These are phyloP conservation scores for Boloria selene DNA, from an alignment of 2,888 invertebrate species.

Conservation along the genomic window DNA sequence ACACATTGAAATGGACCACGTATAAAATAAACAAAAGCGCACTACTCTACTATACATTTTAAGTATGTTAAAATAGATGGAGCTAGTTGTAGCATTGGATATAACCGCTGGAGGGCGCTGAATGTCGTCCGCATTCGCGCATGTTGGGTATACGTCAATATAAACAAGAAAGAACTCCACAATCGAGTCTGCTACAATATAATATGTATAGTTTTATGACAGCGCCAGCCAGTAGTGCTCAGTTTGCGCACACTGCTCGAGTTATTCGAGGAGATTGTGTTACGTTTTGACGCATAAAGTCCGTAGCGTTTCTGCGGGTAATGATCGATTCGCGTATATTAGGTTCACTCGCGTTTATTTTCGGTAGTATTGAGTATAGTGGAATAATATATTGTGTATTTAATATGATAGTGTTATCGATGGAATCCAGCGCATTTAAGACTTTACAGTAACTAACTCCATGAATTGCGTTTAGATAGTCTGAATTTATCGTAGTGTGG, in stretches of 20 bases:
- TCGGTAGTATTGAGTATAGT: slow-evolving; percentile 48
- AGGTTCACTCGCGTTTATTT: slow-evolving; percentile 48
- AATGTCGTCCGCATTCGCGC: slow-evolving; percentile 55
- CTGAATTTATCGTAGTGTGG: slow-evolving; percentile 48
- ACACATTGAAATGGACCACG: no score
- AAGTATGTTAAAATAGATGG: slow-evolving; percentile 44
- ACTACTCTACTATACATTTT: slow-evolving; percentile 1
- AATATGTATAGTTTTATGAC: slow-evolving; percentile 64
- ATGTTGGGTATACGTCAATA: slow-evolving; percentile 73
- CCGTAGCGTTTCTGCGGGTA: slow-evolving; percentile 60
- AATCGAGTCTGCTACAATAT: slow-evolving; percentile 57
- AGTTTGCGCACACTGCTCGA: slow-evolving; percentile 69
- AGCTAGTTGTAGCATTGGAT: slow-evolving; percentile 43
- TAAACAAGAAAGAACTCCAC: slow-evolving; percentile 66
- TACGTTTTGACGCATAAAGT: slow-evolving; percentile 59
- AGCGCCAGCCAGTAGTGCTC: slow-evolving; percentile 67
- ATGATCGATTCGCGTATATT: slow-evolving; percentile 62
- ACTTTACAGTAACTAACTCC: slow-evolving; percentile 54
- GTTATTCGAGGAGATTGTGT: slow-evolving; percentile 68
- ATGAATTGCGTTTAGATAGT: slow-evolving; percentile 50
- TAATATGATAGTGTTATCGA: slow-evolving; percentile 48
- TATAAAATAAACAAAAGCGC: no score
- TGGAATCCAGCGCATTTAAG: slow-evolving; percentile 57
- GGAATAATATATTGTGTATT: slow-evolving; percentile 51
- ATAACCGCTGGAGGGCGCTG: slow-evolving; percentile 49